Conservation (phyloP, 2,797 vertebrate genomes). For the Florisuga fusca region DNA sequence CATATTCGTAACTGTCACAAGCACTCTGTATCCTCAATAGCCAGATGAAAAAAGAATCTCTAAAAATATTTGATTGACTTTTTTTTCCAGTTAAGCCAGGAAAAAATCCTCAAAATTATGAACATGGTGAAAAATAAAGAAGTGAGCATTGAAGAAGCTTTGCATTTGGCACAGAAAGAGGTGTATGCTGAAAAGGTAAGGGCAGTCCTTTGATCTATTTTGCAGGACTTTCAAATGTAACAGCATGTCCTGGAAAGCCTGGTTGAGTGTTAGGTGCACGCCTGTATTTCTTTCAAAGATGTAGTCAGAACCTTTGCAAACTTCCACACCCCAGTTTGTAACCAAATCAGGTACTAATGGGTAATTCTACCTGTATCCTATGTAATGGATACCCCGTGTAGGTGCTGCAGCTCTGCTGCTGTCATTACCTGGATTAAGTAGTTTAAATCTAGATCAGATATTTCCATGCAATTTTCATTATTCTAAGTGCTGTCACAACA, state of each 20-base stretch:
- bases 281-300: not conserved
- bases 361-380: not conserved
- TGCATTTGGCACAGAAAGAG: constrained; percentile 76
- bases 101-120: constrained; percentile 86
- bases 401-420: not conserved
- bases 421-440: not conserved
- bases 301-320: not conserved
- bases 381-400: not conserved
- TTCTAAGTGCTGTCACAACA: not conserved
- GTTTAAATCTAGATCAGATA: not conserved
- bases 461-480: fast-evolving
- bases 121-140: constrained; percentile 84
- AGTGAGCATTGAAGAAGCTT: constrained; percentile 81
- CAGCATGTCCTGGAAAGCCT: not conserved
- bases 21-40: not conserved
- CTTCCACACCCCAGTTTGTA: not conserved
- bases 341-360: fast-evolving
- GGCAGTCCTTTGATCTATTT: not conserved
- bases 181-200: constrained; percentile 55
- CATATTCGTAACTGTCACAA: not conserved
- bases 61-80: not conserved
- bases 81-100: constrained; percentile 79
- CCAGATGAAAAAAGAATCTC: not conserved
- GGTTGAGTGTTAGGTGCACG: not conserved
- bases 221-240: not conserved